phyloP scores from a whole-genome alignment of 30 jellyfish, hydroid and myxozoan genomes.

The Hydractinia symbiolongicarpus region DNA sequence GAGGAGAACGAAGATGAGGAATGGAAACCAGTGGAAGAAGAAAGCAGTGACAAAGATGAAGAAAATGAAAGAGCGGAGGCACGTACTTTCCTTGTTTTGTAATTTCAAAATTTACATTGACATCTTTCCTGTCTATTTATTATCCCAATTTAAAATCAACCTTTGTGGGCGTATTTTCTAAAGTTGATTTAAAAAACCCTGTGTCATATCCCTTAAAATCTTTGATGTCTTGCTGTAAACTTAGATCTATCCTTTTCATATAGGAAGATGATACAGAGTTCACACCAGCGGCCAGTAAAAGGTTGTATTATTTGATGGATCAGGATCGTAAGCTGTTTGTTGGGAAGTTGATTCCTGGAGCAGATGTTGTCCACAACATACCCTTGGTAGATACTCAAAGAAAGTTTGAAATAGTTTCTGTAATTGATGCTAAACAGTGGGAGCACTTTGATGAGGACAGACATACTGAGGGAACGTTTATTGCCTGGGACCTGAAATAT shows the following conservation, averaged over 20 bases:
- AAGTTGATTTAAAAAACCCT: too few species aligned
- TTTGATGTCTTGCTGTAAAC: too few species aligned
- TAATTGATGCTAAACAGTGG: background rate
- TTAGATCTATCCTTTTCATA: too few species aligned
- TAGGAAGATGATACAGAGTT: background rate
- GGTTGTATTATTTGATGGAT: background rate
- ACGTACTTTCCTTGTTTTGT: too few species aligned
- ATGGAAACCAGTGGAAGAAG: too few species aligned
- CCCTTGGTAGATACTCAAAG: background rate
- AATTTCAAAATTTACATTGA: too few species aligned
- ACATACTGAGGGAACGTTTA: background rate
- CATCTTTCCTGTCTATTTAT: too few species aligned
- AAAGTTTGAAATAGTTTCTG: background rate
- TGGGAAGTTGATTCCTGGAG: conserved; percentile 6
- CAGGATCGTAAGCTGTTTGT: conserved; percentile 8
- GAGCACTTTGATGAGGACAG: conserved; percentile 11
- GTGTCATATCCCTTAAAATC: too few species aligned
- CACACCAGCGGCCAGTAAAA: too few species aligned
- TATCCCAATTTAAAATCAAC: too few species aligned
- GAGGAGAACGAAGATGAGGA: background rate
- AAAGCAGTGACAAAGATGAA: background rate
- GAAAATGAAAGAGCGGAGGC: too few species aligned
- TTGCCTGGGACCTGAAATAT: conserved; percentile 13
- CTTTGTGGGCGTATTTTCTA: too few species aligned
- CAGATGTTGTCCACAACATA: conserved; percentile 4